Evolutionary conservation across 2,888 invertebrate genomes (phyloP), one percentile per base, ranked within the genome.

Genomic region (Melanargia galathea): DNA sequence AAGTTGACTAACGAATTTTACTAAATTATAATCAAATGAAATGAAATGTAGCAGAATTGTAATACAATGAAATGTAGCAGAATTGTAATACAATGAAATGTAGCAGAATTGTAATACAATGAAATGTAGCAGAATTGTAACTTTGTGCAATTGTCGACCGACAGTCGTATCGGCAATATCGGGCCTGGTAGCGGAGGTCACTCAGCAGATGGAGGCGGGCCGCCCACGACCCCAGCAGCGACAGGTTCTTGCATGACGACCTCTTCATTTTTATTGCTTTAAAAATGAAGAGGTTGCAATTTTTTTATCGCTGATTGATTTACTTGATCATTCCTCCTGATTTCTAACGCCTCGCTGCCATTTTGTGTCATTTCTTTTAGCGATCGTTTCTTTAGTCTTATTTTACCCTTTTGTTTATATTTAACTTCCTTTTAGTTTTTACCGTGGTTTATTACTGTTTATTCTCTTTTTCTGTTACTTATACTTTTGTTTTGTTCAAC

Each of bases 121-220:
- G n/a, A n/a, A n/a, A n/a, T n/a, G n/a, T n/a, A n/a, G n/a, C n/a
- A n/a, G n/a, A n/a, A n/a, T n/a, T n/a, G n/a, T n/a, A n/a, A n/a
- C n/a, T n/a, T n/a, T 51, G 24, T 55, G 13, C 3, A 63, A 60
- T 86, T 86, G 70, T 84, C 78, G 82, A 78, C 78, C 73, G 70
- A 84, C 93, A 95, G 95, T 95, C 93, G 94, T 95, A 88, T 93
- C 94, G 90, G 95, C 95, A 87, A 94, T 95, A 92, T 94, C 95
- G 84, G 95, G 95, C 85, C 94, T 96, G 88, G 93, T 96, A 92
- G 94, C 94, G 77, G 95, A 95, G 89, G 95, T 96, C 92, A 94
- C 95, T 89, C 94, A 94, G 83, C 94, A 95, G 92, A 90, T 94
- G 92, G 92, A 94, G 86, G 92, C 90, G 85, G 83, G 83, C 84